phyloP scores from a whole-genome alignment of 2,113 vertebrate species.

The Eubucco bourcierii region DNA sequence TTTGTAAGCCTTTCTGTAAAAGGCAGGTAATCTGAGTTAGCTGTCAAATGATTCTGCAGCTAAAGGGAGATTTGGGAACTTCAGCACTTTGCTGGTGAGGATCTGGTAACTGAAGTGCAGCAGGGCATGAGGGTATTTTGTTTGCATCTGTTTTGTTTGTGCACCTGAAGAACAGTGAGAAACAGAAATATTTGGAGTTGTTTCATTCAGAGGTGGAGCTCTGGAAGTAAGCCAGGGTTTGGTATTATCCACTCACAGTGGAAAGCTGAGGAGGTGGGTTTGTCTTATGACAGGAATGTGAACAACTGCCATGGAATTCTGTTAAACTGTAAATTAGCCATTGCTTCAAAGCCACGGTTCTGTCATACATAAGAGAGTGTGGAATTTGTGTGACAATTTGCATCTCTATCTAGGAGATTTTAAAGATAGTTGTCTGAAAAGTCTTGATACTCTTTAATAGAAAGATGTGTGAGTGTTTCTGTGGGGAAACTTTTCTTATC shows the following conservation, averaged over 20 bases:
- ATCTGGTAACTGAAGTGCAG: neutral
- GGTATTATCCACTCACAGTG: neutral
- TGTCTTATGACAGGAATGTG: neutral
- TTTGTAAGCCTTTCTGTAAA: neutral
- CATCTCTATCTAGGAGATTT: neutral
- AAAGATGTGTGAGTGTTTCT: neutral
- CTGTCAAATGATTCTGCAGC: neutral
- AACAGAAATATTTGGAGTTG: neutral
- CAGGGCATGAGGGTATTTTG: neutral
- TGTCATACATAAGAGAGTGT: neutral
- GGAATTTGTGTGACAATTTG: neutral
- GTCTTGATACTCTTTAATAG: neutral
- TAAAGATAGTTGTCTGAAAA: neutral
- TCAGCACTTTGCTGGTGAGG: neutral
- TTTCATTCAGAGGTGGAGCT: neutral
- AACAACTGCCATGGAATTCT: neutral
- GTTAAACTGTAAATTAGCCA: neutral
- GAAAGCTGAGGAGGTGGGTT: neutral
- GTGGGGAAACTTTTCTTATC: neutral
- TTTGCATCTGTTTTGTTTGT: neutral
- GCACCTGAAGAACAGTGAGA: neutral
- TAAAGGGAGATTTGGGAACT: neutral
- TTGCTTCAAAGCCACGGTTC: neutral
- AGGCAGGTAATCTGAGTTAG: neutral
- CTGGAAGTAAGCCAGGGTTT: neutral